Conservation (phyloP, 2,888 invertebrate genomes). For the Mesorhabditis sp. region DNA sequence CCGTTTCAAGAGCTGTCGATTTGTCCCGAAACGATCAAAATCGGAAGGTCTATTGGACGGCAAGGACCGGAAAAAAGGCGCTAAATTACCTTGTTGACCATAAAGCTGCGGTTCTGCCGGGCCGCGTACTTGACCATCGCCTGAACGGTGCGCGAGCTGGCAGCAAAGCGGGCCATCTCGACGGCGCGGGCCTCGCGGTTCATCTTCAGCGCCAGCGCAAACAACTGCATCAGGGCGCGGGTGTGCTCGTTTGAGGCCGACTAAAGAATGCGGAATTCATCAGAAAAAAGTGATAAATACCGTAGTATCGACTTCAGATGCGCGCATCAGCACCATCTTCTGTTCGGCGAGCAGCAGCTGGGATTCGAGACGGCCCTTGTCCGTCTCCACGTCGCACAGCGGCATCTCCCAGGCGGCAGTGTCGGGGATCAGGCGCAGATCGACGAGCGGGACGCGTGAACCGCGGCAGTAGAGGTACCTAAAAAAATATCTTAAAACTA, state of each 20-base stretch:
- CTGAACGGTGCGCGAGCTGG: neutral
- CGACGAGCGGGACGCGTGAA: conserved; percentile 25
- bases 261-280: neutral
- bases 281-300: neutral
- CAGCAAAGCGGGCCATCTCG: neutral
- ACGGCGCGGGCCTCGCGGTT: neutral
- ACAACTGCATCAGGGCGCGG: neutral
- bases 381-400: conserved; percentile 18
- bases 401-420: conserved; percentile 38
- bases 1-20: too few species aligned
- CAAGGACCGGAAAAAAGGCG: too few species aligned
- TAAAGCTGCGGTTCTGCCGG: neutral
- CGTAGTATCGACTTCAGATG: neutral
- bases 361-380: neutral
- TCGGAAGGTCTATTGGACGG: too few species aligned
- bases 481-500: conserved; percentile 11
- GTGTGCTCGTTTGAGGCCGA: neutral
- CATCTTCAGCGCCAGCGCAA: neutral
- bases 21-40: too few species aligned
- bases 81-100: neutral
- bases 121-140: neutral
- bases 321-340: neutral
- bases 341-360: neutral
- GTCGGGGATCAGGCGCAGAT: conserved; percentile 29
- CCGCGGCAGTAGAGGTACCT: conserved; percentile 49